Conservation (phyloP, 2,797 vertebrate species). For the Bradypodion pumilum region DNA sequence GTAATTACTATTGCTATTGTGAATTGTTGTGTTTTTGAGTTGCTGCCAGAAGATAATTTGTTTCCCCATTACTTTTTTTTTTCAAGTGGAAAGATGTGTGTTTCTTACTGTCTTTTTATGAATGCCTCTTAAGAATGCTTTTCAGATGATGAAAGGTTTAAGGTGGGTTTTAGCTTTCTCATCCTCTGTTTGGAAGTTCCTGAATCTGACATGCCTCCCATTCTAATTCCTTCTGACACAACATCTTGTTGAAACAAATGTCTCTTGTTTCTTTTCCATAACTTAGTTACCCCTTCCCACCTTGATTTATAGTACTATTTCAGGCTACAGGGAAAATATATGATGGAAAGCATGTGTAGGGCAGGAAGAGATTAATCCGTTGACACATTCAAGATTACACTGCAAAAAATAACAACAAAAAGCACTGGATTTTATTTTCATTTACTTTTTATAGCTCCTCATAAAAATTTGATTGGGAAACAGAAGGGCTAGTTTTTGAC, state of each 20-base stretch:
- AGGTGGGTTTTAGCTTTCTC: background rate
- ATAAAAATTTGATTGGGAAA: background rate
- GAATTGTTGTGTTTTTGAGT: background rate
- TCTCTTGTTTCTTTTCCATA: background rate
- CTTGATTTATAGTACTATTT: background rate
- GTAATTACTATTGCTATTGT: too few relatives aligned
- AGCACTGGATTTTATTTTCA: background rate
- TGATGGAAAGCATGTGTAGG: background rate
- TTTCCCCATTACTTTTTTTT: too few relatives aligned
- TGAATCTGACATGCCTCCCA: too few relatives aligned
- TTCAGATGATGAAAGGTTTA: slow-evolving; percentile 32
- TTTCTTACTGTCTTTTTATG: slow-evolving; percentile 12
- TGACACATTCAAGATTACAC: background rate
- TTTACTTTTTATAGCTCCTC: background rate
- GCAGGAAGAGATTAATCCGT: background rate
- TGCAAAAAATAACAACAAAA: background rate
- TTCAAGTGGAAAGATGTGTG: background rate
- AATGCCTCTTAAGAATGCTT: slow-evolving; percentile 16
- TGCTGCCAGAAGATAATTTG: background rate
- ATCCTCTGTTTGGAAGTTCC: background rate
- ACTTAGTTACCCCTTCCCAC: background rate
- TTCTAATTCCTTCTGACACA: background rate
- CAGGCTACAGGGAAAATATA: background rate
- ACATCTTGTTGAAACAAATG: background rate
- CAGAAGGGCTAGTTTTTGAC: background rate